Evolutionary conservation across 92 coral and sea anemone genomes (phyloP), one percentile per base, ranked within the genome.

Genomic region (Hydrozoanthus gracilis): DNA sequence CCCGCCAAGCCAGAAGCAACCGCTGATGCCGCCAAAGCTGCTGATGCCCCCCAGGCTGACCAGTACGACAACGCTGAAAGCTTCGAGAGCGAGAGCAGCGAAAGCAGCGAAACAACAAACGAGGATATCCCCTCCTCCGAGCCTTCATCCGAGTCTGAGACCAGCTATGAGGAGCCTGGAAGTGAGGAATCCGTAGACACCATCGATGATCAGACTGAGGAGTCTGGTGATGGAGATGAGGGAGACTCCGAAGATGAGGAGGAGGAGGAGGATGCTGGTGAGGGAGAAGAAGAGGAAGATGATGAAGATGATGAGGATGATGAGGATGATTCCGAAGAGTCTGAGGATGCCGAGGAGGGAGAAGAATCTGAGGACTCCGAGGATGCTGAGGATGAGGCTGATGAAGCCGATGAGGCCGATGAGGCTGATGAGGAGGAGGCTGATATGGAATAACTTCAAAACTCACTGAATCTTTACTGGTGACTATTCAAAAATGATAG

Each of bases 1-100:
- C 60, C 73, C 39, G 56, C 85, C 14, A 80, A 80, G 73, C 44
- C 85, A 65, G 85, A 80, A 16, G 58, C 73, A 48, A 62, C 73
- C 17, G 74, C 73, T 48, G 85, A 80, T 16, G 61, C 73, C 73
- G 85, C 85, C 60, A 80, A 80, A 58, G 85, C 85, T 46, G 85
- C 85, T 46, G 85, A 80, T 3, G 72, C 85, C 11, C 85, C 73
- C 48, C 85, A 80, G 85, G 74, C 85, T 46, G 85, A 80, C 74
- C 69, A 64, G 50, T 9, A 52, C 17, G 74, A 64, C 74, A 80
- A 50, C 56, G 85, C 74, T 11, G 85, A 80, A 52, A 80, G 39
- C 58, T 80, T 80, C 51, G 85, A 80, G 47, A 80, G 51, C 51
- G 85, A 80, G 18, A 48, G 56, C 73, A 80, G 73, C 56, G 85